Base-by-base conservation (phyloP, 2,888 invertebrate species). In the Ferdinandea cuprea region DNA sequence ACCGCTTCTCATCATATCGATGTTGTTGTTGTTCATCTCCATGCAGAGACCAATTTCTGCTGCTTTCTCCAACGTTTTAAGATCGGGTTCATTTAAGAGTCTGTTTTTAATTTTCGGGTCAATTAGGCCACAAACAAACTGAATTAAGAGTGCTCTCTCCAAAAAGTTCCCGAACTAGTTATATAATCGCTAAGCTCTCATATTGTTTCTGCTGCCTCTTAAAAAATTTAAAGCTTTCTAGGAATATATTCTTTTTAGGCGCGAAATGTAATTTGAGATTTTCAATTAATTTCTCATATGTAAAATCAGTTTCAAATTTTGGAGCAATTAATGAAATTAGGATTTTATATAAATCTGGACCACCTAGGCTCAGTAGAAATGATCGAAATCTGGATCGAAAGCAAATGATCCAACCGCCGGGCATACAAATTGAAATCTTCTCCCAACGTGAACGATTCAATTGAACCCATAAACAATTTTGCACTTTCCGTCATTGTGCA, bases 401-500 rank as follows among this genome's bases (percentile, higher is more conserved):
- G 42, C 13, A 66, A 32, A 17, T 68, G 56, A 21, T 48, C 25
- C 21, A 54, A 15, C 8, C 54, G n/a, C 1, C 61, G 46, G 6
- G 48, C 28, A 52, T 52, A 66, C 19, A 52, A 52, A 66, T 15
- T 52, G 11, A 66, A 66, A 13, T 66, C 52, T 52, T 54, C 66
- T 13, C 54, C 54, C 11, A 66, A 2, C 3, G 48, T 52, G 13
- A 32, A 66, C 4, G 52, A 25, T 30, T 66, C 65, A 8, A 66
- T 52, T 15, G 28, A 19, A 11, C 52, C 42, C 28, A 54, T 44
- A 32, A 66, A 66, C 3, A 40, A 8, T 28, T 30, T 61, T 1
- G 28, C 42, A 46, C 44, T 19, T 13, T 61, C 46, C 4, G 19
- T 0, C 61, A 61, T 44, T 42, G 6, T 44, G 9, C 17, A 6